These are phyloP conservation scores for Archegozetes longisetosus DNA, from an alignment of 1,140 invertebrate genomes.

Conservation along the genomic window DNA sequence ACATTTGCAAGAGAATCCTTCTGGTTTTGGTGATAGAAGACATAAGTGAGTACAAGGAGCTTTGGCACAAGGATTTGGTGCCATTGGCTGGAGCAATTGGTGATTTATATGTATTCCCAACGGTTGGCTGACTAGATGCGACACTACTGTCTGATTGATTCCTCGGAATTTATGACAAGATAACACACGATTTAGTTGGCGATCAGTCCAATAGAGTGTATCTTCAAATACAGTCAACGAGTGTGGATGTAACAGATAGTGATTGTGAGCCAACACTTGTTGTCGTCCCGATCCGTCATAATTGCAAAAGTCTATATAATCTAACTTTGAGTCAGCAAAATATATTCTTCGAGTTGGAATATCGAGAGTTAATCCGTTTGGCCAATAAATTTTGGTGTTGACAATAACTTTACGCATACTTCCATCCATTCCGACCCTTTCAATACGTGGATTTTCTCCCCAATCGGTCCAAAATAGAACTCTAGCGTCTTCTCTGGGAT, in stretches of 20 bases:
- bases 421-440: constrained; percentile 90
- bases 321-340: constrained; percentile 92
- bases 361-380: constrained; percentile 87
- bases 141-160: constrained; percentile 76
- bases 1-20: constrained; percentile 76
- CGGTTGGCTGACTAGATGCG: constrained; percentile 82
- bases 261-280: constrained; percentile 41
- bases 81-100: constrained; percentile 64
- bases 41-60: constrained; percentile 77
- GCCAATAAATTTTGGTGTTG: constrained; percentile 94
- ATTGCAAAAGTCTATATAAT: constrained; percentile 95
- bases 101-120: constrained; percentile 87
- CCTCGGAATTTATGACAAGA: constrained; percentile 82
- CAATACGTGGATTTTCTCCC: constrained; percentile 92
- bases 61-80: constrained; percentile 59
- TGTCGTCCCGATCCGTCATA: constrained; percentile 82
- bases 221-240: constrained; percentile 74
- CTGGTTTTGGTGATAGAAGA: constrained; percentile 48
- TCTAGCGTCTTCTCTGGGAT: constrained; percentile 64
- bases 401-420: constrained; percentile 69
- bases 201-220: constrained; percentile 88
- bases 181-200: constrained; percentile 63
- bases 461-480: constrained; percentile 97
- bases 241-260: constrained; percentile 83
- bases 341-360: constrained; percentile 83